Evolutionary conservation across 2,797 vertebrate genomes (phyloP), one percentile per base, ranked within the genome.

Genomic region (Eleutherodactylus coqui): DNA sequence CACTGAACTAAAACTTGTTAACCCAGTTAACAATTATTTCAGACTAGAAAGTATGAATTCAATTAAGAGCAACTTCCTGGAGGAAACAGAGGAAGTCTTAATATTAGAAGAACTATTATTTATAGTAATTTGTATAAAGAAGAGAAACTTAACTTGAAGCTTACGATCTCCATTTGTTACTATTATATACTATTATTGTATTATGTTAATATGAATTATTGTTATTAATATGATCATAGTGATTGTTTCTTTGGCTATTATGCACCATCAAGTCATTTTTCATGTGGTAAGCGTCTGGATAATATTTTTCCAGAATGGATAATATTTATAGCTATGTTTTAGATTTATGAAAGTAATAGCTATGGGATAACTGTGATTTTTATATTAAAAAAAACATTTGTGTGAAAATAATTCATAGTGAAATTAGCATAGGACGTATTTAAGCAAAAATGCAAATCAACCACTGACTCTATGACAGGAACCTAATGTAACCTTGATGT

Each of bases 401-500:
- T 41, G 70, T 27, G 41, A 47, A 73, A 73, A 45, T 14, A 14
- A 16, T 73, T 69, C 29, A 73, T 14, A 45, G 1, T 49, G 51
- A 32, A 16, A 32, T 17, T 34, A 75, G 34, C 17, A 62, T 47
- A 36, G 10, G 51, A 47, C n/a, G 16, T 2, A 49, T 45, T 47
- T 1, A n/a, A 36, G 38, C 49, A 24, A 58, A 79, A 73, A 80
- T 41, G 16, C 24, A 69, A 47, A 77, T 45, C 78, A 76, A 58
- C 45, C n/a, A 58, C 34, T 29, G 47, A 76, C 17, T 75, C 47
- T 36, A 36, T 82, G 72, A 77, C 17, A 36, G 85, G 79, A 82
- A 77, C 10, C n/a, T 64, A 67, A 67, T 77, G 69, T 77, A 82
- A 70, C 11, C 19, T 53, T 76, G 82, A 77, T 72, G 60, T 58